phyloP scores from a whole-genome alignment of 2,113 vertebrate species.

The Danionella cerebrum region DNA sequence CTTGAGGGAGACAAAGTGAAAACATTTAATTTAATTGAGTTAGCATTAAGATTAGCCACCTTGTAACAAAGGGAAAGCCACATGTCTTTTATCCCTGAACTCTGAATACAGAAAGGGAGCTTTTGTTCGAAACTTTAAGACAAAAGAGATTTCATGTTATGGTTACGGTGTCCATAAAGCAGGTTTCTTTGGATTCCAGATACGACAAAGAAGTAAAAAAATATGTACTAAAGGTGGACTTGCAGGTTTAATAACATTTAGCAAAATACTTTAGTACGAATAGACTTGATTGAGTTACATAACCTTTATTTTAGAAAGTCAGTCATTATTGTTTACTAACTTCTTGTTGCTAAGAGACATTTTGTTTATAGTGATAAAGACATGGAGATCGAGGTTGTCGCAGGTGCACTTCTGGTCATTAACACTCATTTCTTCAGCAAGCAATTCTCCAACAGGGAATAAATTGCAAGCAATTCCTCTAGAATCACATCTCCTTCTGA shows the following conservation, averaged over 20 bases:
- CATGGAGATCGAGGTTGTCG: background rate
- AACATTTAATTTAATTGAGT: too few species aligned
- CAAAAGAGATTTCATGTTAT: slow-evolving; percentile 24
- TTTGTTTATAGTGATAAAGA: slow-evolving; percentile 8
- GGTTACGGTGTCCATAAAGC: slow-evolving; percentile 22
- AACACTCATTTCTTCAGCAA: background rate
- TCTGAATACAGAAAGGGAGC: background rate
- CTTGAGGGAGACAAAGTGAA: too few species aligned
- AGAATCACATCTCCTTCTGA: background rate
- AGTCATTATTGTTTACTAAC: background rate
- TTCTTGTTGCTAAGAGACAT: slow-evolving; percentile 29
- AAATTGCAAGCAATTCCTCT: too few species aligned
- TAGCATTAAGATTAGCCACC: too few species aligned
- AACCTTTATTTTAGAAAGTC: background rate
- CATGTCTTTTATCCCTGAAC: too few species aligned
- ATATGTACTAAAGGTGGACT: background rate
- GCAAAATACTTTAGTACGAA: too few species aligned
- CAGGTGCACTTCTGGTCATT: background rate
- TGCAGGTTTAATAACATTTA: too few species aligned
- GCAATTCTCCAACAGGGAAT: too few species aligned
- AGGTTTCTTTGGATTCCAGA: background rate
- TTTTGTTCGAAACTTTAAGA: background rate
- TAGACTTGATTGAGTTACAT: too few species aligned
- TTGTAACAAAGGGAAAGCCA: too few species aligned
- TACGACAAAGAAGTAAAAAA: background rate